Percentiles rank a stretch among this genome's conserved stretches.
These are phyloP conservation scores for Heterodera filipjevi DNA, from an alignment of 2,888 invertebrate species.

Conservation along the genomic window DNA sequence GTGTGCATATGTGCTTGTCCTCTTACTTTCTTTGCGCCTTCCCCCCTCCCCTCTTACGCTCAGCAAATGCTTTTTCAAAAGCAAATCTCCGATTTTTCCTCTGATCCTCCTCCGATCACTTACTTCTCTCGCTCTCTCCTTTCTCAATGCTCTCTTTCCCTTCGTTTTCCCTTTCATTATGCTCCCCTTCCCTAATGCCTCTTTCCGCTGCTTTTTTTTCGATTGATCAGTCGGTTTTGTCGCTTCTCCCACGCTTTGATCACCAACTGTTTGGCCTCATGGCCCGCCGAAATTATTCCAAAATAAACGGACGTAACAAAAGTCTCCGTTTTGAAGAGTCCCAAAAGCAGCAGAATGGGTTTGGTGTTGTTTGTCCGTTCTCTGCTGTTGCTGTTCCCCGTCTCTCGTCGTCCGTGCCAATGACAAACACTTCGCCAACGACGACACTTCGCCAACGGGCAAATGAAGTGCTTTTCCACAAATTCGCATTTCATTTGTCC, in stretches of 20 bases:
- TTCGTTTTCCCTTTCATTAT: not conserved
- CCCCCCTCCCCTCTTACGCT: not conserved
- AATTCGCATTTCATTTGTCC: not conserved
- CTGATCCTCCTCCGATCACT: not conserved
- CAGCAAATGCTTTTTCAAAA: not conserved
- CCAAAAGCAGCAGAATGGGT: not conserved
- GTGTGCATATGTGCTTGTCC: not conserved
- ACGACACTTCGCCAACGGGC: not conserved
- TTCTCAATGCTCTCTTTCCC: not conserved
- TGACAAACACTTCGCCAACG: not conserved
- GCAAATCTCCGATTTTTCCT: not conserved
- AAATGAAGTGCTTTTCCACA: not conserved
- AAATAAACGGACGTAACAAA: not conserved
- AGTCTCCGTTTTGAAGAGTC: not conserved
- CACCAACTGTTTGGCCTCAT: constrained; percentile 1
- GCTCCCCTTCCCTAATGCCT: not conserved
- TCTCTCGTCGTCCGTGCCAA: not conserved
- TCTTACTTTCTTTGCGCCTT: not conserved
- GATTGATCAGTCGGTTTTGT: constrained; percentile 3
- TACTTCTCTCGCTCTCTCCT: not conserved
- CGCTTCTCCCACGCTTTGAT: not conserved
- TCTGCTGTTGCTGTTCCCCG: not conserved
- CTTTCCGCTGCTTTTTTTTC: not conserved
- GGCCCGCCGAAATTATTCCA: not conserved
- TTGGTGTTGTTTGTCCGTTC: not conserved